A percentile compares a stretch with the other conserved stretches of the same genome.
Conservation (phyloP, 2,113 vertebrate species). For the Felis chaus region DNA sequence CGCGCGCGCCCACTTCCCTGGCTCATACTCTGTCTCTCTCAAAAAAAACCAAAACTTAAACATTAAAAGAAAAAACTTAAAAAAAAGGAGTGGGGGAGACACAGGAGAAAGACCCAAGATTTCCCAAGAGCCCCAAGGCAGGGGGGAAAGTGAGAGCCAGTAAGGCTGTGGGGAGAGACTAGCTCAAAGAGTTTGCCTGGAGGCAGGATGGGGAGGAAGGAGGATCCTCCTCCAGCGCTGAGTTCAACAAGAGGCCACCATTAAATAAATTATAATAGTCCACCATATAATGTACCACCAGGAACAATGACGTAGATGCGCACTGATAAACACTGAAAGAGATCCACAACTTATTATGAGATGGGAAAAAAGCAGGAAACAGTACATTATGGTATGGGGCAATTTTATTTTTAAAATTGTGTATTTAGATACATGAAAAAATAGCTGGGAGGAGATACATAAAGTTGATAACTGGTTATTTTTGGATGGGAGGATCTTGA, state of each 20-base stretch:
- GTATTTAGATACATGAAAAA: not conserved
- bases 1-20: too few relatives aligned
- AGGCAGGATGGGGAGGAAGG: not conserved
- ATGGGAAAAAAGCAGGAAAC: not conserved
- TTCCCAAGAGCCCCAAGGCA: fast-evolving
- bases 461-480: not conserved
- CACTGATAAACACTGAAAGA: not conserved
- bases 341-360: not conserved
- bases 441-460: not conserved
- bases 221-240: not conserved
- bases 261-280: not conserved
- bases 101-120: not conserved
- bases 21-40: too few relatives aligned
- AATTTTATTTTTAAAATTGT: not conserved
- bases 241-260: not conserved
- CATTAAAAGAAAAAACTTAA: too few relatives aligned
- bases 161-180: not conserved
- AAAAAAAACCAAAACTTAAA: too few relatives aligned
- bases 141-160: not conserved
- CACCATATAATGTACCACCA: not conserved
- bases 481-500: not conserved
- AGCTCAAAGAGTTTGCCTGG: not conserved
- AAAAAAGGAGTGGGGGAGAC: not conserved
- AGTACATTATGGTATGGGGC: too few relatives aligned
- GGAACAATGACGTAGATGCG: not conserved